Percentiles rank a stretch among this genome's conserved stretches.
Conservation (phyloP, 2,888 invertebrate species). For the Aleiodes alternator region DNA sequence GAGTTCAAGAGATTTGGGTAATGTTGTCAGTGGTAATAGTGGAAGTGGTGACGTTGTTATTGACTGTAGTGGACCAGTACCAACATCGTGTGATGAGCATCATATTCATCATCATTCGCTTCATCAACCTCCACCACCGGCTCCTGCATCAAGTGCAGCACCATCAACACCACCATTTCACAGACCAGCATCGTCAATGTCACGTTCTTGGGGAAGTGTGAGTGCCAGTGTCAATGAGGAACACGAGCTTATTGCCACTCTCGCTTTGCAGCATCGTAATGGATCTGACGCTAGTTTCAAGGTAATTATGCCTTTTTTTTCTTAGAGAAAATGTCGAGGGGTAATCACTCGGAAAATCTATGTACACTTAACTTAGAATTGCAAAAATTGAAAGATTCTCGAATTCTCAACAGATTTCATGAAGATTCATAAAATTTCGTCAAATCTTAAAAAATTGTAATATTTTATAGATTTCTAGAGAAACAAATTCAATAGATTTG, state of each 20-base stretch:
- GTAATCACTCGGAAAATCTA: too few species aligned
- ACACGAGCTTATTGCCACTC: conserved; percentile 74
- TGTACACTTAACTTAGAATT: too few species aligned
- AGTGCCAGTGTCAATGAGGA: conserved; percentile 73
- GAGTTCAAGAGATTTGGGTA: conserved; percentile 72
- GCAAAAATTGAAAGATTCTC: too few species aligned
- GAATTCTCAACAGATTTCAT: too few species aligned
- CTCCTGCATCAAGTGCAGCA: conserved; percentile 81
- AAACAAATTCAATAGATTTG: too few species aligned
- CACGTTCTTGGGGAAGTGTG: conserved; percentile 78
- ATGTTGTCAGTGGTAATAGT: conserved; percentile 56
- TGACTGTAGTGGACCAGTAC: conserved; percentile 74
- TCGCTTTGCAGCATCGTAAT: conserved; percentile 80
- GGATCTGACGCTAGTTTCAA: conserved; percentile 91
- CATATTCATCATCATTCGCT: conserved; percentile 69
- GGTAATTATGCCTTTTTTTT: conserved; percentile 74
- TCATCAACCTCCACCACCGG: conserved; percentile 76
- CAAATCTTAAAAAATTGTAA: too few species aligned
- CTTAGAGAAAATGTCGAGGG: background rate
- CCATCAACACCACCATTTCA: conserved; percentile 79
- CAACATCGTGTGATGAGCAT: conserved; percentile 74
- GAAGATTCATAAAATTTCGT: too few species aligned
- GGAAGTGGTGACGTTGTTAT: conserved; percentile 71
- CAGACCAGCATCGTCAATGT: conserved; percentile 76
- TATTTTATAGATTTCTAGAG: too few species aligned